Percentiles rank a stretch among this genome's conserved stretches.
phyloP scores from a whole-genome alignment of 23 tunicate genomes.

The Halocynthia aurantium region DNA sequence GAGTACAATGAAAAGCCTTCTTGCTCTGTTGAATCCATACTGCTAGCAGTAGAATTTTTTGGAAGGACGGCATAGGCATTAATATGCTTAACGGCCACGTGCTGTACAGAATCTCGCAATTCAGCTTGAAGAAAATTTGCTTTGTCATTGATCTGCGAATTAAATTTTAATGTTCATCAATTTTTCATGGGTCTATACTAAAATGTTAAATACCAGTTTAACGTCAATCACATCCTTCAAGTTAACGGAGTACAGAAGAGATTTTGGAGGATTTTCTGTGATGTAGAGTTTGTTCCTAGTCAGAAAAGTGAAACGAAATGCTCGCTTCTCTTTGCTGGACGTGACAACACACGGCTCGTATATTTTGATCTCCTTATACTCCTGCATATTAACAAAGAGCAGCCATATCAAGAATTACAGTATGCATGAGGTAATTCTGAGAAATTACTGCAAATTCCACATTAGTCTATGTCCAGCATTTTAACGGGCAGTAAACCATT shows the following conservation, averaged over 20 bases:
- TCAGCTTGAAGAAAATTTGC: conserved; percentile 75
- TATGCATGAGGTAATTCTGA: too few relatives aligned
- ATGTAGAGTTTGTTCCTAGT: conserved; percentile 45
- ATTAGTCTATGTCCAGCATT: too few relatives aligned
- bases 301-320: conserved; percentile 46
- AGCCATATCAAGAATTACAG: too few relatives aligned
- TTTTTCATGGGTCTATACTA: background rate
- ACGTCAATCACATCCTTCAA: conserved; percentile 24
- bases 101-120: conserved; percentile 43
- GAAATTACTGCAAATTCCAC: too few relatives aligned
- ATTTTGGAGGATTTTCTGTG: conserved; percentile 84
- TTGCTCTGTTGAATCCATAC: background rate
- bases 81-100: conserved; percentile 35
- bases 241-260: conserved; percentile 37
- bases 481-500: too few relatives aligned
- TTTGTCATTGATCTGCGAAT: conserved; percentile 48
- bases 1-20: too few relatives aligned
- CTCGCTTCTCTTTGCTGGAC: conserved; percentile 44
- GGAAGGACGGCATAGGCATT: background rate
- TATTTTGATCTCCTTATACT: conserved; percentile 46
- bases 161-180: background rate
- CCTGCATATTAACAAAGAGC: conserved; percentile 8
- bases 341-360: conserved; percentile 57
- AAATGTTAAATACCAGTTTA: conserved; percentile 23
- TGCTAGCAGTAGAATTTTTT: background rate